Conservation (phyloP, 2,888 invertebrate genomes). For the Eulithis prunata region DNA sequence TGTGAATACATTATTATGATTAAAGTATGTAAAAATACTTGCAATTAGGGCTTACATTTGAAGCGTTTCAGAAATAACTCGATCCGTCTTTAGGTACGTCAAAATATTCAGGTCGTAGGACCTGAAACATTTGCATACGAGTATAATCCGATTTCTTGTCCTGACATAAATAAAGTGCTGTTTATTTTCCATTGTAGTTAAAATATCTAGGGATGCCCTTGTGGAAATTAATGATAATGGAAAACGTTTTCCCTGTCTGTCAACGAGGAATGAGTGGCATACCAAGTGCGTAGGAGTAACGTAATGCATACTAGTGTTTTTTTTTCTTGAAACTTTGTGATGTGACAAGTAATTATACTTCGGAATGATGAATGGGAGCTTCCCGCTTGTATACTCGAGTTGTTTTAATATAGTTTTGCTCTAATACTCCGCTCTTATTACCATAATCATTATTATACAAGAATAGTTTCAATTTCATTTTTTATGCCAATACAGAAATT, state of each 20-base stretch:
- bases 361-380: background rate
- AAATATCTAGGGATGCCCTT: slow-evolving; percentile 19
- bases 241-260: slow-evolving; percentile 28
- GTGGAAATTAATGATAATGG: slow-evolving; percentile 19
- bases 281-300: slow-evolving; percentile 25
- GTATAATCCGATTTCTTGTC: no score
- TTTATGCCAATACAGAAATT: no score
- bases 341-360: slow-evolving; percentile 16
- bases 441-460: no score
- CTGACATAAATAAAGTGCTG: no score
- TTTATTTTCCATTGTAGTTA: background rate
- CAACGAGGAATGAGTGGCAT: slow-evolving; percentile 13
- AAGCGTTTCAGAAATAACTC: no score
- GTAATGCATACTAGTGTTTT: slow-evolving; percentile 20
- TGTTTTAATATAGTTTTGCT: no score
- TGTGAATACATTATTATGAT: background rate
- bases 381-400: background rate
- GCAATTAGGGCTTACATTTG: background rate
- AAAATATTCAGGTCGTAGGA: no score
- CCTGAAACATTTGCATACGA: no score
- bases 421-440: no score
- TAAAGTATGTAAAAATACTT: background rate
- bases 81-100: no score
- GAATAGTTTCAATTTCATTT: no score
- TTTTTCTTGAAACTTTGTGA: slow-evolving; percentile 16